Evolutionary conservation across 2,113 vertebrate species (phyloP), one percentile per base, ranked within the genome.

Genomic region (Irena cyanogastra): DNA sequence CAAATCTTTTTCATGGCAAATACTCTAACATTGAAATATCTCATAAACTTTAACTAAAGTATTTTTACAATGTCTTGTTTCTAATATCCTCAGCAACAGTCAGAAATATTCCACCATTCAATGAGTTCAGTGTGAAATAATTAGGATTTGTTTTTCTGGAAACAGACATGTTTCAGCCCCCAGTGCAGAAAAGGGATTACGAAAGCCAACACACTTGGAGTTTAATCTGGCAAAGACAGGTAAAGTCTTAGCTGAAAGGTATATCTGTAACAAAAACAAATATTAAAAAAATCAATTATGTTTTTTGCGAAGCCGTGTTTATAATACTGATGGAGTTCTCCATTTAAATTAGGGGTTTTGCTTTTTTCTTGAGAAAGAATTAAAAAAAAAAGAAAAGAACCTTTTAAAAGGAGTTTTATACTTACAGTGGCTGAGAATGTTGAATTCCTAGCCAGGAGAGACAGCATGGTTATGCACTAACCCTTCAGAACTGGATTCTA

Each of bases 401-500:
- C 23, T 89, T 76, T 57, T 6, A 8, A 31, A 91, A 68, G 76
- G 24, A 35, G 56, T 90, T 92, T 69, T 41, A 54, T 86, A 87
- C 64, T 93, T 39, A 71, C 31, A 90, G 21, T 49, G 10, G 54
- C 64, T 92, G 37, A 49, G 50, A 59, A 85, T 2, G 7, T 70
- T 68, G 54, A 63, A 68, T 61, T 89, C 16, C 42, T 79, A 39
- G 42, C 52, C 74, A 57, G 75, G 54, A 96, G 84, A 87, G 61
- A 41, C 41, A 77, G 42, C 2, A 8, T 63, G 39, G 30, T 61
- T 84, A 92, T 94, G 56, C 75, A 89, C 70, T 85, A 77, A 91
- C 71, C 72, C 81, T 84, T 94, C 71, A 86, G 89, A 94, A 97
- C 92, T n/a, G 22, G 13, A 82, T 90, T 95, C 89, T 80, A 68